Conservation (phyloP, 2,888 invertebrate species). For the Monochamus alternatus region DNA sequence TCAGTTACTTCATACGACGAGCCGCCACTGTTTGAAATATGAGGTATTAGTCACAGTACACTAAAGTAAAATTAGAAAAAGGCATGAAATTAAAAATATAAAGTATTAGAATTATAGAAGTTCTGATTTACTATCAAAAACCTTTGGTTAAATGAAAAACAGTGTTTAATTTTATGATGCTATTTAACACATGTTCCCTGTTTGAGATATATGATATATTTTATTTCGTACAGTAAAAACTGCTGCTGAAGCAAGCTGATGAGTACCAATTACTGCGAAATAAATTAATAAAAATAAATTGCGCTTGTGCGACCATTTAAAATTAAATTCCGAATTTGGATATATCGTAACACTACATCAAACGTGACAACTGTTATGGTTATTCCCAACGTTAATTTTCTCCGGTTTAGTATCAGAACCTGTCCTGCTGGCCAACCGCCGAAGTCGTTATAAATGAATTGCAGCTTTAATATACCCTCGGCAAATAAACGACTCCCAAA, state of each 20-base stretch:
- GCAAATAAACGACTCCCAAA: constrained; percentile 5
- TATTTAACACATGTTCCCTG: neutral
- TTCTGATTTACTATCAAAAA: no score
- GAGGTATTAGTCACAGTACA: no score
- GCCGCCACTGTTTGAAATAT: no score
- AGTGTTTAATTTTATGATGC: no score
- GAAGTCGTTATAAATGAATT: constrained; percentile 13
- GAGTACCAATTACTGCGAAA: neutral
- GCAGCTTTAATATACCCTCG: constrained; percentile 2
- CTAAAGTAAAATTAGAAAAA: no score
- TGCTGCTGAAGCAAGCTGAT: neutral
- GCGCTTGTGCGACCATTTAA: neutral
- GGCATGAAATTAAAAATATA: no score
- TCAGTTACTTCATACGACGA: no score
- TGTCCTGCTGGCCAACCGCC: neutral
- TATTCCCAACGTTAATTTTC: constrained; percentile 1
- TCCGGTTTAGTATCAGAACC: neutral
- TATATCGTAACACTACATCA: neutral
- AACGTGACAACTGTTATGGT: neutral
- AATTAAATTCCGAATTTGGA: neutral
- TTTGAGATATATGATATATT: neutral
- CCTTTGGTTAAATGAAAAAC: no score
- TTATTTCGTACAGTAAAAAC: neutral
- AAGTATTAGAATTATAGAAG: no score
- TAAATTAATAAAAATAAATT: neutral